These are phyloP conservation scores for Aphidius gifuensis DNA, from an alignment of 1,140 invertebrate species.

Conservation along the genomic window DNA sequence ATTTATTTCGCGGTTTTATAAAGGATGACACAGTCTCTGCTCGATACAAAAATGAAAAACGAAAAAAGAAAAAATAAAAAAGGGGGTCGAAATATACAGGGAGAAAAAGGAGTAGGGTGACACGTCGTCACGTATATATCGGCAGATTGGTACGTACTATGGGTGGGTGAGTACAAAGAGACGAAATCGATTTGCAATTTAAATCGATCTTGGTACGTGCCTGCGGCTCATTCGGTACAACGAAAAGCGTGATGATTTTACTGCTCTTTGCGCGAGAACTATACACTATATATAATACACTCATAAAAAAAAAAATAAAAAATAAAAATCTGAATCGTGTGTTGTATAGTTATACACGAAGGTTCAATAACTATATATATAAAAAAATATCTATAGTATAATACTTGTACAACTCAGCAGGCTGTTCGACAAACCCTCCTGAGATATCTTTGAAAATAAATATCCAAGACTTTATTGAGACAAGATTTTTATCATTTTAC, in stretches of 20 bases:
- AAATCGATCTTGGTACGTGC: conserved; percentile 51
- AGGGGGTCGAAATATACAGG: not conserved
- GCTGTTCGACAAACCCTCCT: no score
- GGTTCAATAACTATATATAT: no score
- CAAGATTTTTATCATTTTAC: no score
- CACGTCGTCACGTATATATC: conserved; percentile 33
- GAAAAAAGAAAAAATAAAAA: not conserved
- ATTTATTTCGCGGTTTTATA: conserved; percentile 1
- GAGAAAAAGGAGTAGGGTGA: not conserved
- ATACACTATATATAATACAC: no score
- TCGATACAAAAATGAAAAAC: no score
- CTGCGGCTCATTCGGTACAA: conserved; percentile 47
- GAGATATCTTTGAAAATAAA: no score
- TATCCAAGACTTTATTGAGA: no score
- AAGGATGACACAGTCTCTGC: no score
- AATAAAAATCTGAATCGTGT: not conserved
- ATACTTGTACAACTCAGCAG: no score
- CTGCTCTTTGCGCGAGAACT: conserved; percentile 16
- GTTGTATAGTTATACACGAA: no score
- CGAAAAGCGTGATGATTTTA: conserved; percentile 42
- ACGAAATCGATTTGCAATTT: conserved; percentile 55
- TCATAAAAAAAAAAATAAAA: not conserved
- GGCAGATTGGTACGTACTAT: conserved; percentile 32
- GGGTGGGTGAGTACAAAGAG: conserved; percentile 54
- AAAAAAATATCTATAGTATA: no score